Conservation (phyloP, 2,888 invertebrate genomes). For the Protonemura montana region DNA sequence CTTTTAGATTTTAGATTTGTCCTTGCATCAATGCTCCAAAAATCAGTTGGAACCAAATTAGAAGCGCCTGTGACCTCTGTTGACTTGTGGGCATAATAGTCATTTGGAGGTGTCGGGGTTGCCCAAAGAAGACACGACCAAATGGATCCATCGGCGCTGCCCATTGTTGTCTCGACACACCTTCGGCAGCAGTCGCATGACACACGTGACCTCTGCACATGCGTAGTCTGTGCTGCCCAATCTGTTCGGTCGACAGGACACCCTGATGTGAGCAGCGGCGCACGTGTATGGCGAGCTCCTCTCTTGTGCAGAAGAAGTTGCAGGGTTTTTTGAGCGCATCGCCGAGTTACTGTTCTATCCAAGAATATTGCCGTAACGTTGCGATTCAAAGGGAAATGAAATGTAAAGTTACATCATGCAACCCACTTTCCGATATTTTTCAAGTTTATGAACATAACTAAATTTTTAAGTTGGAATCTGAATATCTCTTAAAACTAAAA, state of each 20-base stretch:
- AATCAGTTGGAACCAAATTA: not conserved
- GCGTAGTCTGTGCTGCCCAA: not conserved
- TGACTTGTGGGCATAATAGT: not conserved
- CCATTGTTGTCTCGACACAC: slow-evolving; percentile 4
- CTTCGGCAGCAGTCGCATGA: not conserved
- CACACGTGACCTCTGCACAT: not conserved
- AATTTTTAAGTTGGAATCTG: no score
- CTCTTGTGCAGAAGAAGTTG: not conserved
- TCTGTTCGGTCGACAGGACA: not conserved
- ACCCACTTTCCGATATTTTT: no score
- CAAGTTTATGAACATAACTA: no score
- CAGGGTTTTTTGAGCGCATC: no score
- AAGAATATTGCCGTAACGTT: no score
- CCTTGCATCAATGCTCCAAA: no score
- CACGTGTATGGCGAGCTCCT: not conserved
- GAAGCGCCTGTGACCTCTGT: not conserved
- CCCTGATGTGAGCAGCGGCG: not conserved
- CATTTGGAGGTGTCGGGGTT: not conserved
- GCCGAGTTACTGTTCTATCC: no score
- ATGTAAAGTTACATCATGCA: no score
- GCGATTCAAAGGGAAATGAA: no score
- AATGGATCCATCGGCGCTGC: not conserved
- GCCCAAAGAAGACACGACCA: not conserved
- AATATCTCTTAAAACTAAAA: no score
- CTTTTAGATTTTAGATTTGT: no score